Base-by-base conservation (phyloP, 2,888 invertebrate genomes). In the Glyphotaelius pellucidus region DNA sequence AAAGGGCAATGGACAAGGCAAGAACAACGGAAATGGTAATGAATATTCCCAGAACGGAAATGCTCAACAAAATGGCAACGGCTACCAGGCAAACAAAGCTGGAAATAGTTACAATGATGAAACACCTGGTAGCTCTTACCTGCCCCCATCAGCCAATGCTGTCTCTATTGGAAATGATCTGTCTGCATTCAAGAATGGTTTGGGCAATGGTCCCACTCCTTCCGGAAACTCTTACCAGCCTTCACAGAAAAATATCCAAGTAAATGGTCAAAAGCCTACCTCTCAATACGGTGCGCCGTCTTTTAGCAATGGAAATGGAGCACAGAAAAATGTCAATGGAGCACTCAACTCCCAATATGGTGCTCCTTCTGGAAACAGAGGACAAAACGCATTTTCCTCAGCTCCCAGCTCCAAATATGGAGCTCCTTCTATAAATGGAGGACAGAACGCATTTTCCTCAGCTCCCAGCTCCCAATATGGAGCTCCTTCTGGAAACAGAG, bases 11-110 rank as follows among this genome's bases (percentile, higher is more conserved):
- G 35, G 31, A 31, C 96, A 0, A 96, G 95, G 42, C 92, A 95
- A 32, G 96, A 96, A 93, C 96, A 96, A 94, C 96, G 47, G 14
- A 47, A 47, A 47, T 11, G 14, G 47, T 1, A 85, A 90, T 84
- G 85, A 35, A 67, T 31, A 30, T 14, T 90, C 47, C 94, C 95
- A 87, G 94, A 94, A 91, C 67, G 92, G 92, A 80, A 88, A 90
- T 79, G 90, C 80, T 30, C 80, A 87, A 80, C 25, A 9, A 42
- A 81, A 90, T 83, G 83, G 80, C 14, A 90, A 90, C 30, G 81
- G 47, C 25, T 47, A 90, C 15, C n/a, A 91, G 31, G 42, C 35
- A 38, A 93, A 92, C 30, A 90, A 67, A 67, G 93, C 80, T 83
- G 35, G 35, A 85, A 84, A 90, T 84, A 87, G 83, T 25, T 84